Evolutionary conservation across 2,888 invertebrate species (phyloP).

Genomic region (Oligia strigilis): DNA sequence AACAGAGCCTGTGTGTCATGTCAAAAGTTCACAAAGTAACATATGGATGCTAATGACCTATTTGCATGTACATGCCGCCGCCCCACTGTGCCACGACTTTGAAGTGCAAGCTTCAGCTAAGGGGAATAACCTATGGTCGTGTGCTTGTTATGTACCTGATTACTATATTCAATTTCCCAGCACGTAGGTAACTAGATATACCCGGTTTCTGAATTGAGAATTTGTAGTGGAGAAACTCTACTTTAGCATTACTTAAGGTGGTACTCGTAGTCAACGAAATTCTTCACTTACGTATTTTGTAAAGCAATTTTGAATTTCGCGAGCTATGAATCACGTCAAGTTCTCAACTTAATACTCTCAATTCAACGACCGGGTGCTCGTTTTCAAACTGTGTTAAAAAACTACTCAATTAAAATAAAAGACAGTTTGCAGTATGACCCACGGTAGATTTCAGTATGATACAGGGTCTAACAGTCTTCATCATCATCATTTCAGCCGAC

Average conservation of each 20-base stretch:
- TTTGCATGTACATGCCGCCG: slow-evolving; percentile 61
- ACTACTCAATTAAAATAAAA: background rate
- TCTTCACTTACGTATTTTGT: background rate
- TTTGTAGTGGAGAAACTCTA: no score
- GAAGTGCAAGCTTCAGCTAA: slow-evolving; percentile 45
- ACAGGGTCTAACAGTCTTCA: background rate
- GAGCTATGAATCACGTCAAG: background rate
- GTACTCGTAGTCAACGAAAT: background rate
- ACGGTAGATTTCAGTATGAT: background rate
- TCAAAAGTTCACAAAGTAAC: slow-evolving; percentile 44
- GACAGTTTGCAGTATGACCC: no score
- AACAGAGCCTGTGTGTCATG: slow-evolving; percentile 3
- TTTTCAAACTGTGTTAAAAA: background rate
- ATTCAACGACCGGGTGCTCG: background rate
- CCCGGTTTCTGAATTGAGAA: background rate
- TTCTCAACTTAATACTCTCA: background rate
- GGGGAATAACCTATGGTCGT: slow-evolving; percentile 28
- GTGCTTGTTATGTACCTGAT: slow-evolving; percentile 23
- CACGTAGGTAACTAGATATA: background rate
- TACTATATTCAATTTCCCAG: slow-evolving; percentile 20
- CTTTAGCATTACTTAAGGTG: background rate
- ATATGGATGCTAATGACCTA: slow-evolving; percentile 63
- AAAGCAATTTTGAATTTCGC: background rate
- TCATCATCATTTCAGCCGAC: no score
- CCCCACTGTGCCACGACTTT: slow-evolving; percentile 35